Conservation (phyloP, 2,113 vertebrate genomes). For the Azemiops feae region DNA sequence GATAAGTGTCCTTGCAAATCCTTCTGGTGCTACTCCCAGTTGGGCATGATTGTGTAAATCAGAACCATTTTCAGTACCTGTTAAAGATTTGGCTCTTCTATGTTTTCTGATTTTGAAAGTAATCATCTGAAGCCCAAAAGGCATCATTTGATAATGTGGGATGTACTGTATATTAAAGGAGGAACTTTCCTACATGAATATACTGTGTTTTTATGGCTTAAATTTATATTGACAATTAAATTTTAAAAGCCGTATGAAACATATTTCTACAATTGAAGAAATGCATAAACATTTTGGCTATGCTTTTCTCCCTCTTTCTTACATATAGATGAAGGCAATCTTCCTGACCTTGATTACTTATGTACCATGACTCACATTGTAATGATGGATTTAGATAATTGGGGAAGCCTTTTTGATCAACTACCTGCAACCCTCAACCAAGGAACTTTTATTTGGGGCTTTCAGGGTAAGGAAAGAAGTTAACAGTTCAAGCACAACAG, state of each 20-base stretch:
- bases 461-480: constrained; percentile 74
- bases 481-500: neutral
- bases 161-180: neutral
- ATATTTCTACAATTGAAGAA: constrained; percentile 30
- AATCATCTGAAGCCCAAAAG: neutral
- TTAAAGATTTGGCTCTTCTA: neutral
- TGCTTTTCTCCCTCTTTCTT: constrained; percentile 9
- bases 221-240: neutral
- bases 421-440: constrained; percentile 78
- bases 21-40: neutral
- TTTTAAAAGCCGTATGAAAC: neutral
- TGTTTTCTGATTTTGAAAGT: neutral
- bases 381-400: constrained; percentile 83
- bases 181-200: neutral
- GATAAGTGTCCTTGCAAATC: neutral
- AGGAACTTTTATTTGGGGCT: constrained; percentile 83
- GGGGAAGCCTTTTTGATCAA: constrained; percentile 76
- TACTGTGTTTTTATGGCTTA: neutral
- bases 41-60: neutral
- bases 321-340: constrained; percentile 60
- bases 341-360: constrained; percentile 80
- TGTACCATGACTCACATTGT: constrained; percentile 83
- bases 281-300: constrained; percentile 23
- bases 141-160: neutral
- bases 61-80: neutral